Percentiles rank a stretch among this genome's conserved stretches.
phyloP scores from a whole-genome alignment of 2,888 invertebrate genomes.

The Lagria hirta region DNA sequence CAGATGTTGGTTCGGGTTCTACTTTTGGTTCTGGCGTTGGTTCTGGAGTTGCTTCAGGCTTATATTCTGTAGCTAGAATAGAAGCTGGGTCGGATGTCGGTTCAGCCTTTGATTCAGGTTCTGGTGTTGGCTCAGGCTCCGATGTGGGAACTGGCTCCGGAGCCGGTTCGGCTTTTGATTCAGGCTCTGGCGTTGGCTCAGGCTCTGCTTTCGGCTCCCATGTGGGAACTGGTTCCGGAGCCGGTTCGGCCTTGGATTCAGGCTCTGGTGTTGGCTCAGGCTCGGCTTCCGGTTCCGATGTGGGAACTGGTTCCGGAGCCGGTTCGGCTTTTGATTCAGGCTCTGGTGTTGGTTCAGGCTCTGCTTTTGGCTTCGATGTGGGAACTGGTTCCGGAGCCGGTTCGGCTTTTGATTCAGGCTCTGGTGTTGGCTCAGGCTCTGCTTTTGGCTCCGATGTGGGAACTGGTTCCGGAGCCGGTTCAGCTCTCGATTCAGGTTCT shows the following conservation, averaged over 20 bases:
- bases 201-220: conserved; percentile 28
- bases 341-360: conserved; percentile 38
- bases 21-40: conserved; percentile 29
- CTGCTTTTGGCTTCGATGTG: conserved; percentile 37
- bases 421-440: conserved; percentile 47
- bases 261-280: conserved; percentile 40
- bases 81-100: conserved; percentile 31
- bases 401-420: conserved; percentile 40
- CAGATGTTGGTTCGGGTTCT: conserved; percentile 20
- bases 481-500: conserved; percentile 51
- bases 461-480: conserved; percentile 50
- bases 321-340: conserved; percentile 38
- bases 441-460: conserved; percentile 50
- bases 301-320: conserved; percentile 25
- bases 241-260: conserved; percentile 14
- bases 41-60: conserved; percentile 26
- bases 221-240: not conserved
- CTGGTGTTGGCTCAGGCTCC: conserved; percentile 52
- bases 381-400: conserved; percentile 44
- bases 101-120: conserved; percentile 23
- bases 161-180: conserved; percentile 50
- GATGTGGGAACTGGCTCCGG: conserved; percentile 52
- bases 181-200: conserved; percentile 46
- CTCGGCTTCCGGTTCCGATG: conserved; percentile 42
- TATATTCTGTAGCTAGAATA: conserved; percentile 3